Base-by-base conservation (phyloP, 2,888 invertebrate species). In the Magallana nippona region DNA sequence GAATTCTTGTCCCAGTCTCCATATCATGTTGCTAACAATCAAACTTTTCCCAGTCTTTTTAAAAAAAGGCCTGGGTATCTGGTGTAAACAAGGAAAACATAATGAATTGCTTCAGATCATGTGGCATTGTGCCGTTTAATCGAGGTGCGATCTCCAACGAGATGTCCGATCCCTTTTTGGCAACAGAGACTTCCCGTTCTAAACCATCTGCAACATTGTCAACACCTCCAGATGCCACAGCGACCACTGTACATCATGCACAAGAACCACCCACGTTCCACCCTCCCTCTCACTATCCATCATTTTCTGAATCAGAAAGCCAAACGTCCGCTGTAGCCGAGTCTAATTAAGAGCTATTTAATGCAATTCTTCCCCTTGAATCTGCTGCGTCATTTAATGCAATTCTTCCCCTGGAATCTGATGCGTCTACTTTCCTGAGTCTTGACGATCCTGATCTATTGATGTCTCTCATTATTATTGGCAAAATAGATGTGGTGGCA, bases 81-180 rank as follows among this genome's bases (percentile, higher is more conserved):
- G 83, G 84, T 10, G 80, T 86, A 27, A 84, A 62, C 11, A 44
- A 15, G 56, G 62, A 17, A 1, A 84, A 85, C 63, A 83, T 88
- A 1, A n/a, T 62, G 19, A 84, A 81, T 84, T 84, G 87, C 17
- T 88, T 88, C 82, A 82, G 79, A 32, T 83, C 89, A 11, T 88
- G 86, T 60, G 87, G 86, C 1, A 87, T 88, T 44, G 81, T 63
- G 13, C 87, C 87, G 8, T 80, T 87, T 17, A 85, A 87, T 71
- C 58, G 57, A 77, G 10, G 17, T 1, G 81, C 83, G 0, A 81
- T 87, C 27, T 84, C 87, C 10, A 17, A 22, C 10, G 63, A 44
- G 11, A 82, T 82, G 13, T 87, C 63, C 78, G 56, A 62, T 22
- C 86, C 87, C 8, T 32, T 77, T 10, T 17, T n/a, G 32, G 79